Percentiles rank a stretch among this genome's conserved stretches.
These are phyloP conservation scores for Myotis daubentonii DNA, from an alignment of 2,797 vertebrate species.

Conservation along the genomic window DNA sequence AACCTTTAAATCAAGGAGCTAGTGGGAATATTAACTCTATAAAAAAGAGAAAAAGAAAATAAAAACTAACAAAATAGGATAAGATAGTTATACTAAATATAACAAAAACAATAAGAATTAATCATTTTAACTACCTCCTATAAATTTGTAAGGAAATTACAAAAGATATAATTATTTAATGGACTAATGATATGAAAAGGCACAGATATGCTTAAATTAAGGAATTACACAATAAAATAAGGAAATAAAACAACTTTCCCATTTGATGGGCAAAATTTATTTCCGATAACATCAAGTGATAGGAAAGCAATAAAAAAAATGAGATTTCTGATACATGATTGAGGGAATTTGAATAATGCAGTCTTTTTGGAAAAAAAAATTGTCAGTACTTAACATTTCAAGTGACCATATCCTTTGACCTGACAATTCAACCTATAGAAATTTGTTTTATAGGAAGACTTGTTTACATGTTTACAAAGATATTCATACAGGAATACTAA, in stretches of 20 bases:
- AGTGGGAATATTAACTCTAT: not conserved
- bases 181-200: not conserved
- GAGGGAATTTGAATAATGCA: not conserved
- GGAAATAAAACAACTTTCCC: not conserved
- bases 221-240: not conserved
- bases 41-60: not conserved
- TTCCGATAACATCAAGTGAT: not conserved
- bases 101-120: constrained; percentile 16
- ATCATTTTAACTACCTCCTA: not conserved
- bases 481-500: constrained; percentile 8
- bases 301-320: not conserved
- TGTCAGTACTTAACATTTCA: not conserved
- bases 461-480: not conserved
- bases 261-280: not conserved
- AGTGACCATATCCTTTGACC: not conserved
- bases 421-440: not conserved
- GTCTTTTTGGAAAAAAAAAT: not conserved
- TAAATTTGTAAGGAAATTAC: constrained; percentile 1
- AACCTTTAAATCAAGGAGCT: constrained; percentile 15
- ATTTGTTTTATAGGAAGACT: constrained; percentile 6
- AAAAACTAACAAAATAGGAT: not conserved
- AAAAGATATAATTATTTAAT: constrained; percentile 38
- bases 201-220: not conserved
- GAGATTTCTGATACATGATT: not conserved
- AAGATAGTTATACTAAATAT: constrained; percentile 13